Base-by-base conservation (phyloP, 2,113 vertebrate species). In the Pygoscelis antarcticus region DNA sequence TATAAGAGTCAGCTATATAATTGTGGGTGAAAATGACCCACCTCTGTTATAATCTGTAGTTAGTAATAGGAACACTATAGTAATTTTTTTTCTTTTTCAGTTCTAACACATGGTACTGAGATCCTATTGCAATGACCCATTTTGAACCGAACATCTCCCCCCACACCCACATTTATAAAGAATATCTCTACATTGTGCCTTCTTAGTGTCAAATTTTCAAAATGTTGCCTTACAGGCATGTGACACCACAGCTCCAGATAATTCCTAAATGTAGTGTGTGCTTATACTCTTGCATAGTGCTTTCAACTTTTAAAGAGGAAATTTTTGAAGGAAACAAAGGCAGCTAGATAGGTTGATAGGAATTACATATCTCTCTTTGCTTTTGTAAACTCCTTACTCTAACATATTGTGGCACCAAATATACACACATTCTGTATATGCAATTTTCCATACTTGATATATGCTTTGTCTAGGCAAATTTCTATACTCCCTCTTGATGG, bases 221-320 rank as follows among this genome's bases (percentile, higher is more conserved):
- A 97, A 47, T 61, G 30, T 32, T 93, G 15, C 34, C 32, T 69
- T 75, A n/a, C 26, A 57, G 60, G 23, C 38, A 44, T 87, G 75
- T 68, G 90, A 79, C 29, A 96, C 26, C 57, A 68, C 52, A 60
- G 30, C 18, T 92, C 38, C 88, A 89, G 71, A 83, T 95, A 95
- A 94, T 94, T 97, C 81, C 82, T 76, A 70, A 88, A 57, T 26
- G 58, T 51, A 61, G 6, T 27, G 62, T 84, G 72, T 82, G n/a
- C 64, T 96, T 58, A 82, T 85, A 93, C 40, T 89, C 64, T 61
- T 61, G 19, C 32, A 65, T 32, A 78, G 55, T 91, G 72, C 44
- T 94, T 97, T 97, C 83, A 91, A 17, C 70, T 95, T 92, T 84
- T 86, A 58, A 66, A 95, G 49, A 84, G 80, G 93, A 93, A 71